These are phyloP conservation scores for Odontesthes bonariensis DNA, from an alignment of 2,113 vertebrate species.

Conservation along the genomic window DNA sequence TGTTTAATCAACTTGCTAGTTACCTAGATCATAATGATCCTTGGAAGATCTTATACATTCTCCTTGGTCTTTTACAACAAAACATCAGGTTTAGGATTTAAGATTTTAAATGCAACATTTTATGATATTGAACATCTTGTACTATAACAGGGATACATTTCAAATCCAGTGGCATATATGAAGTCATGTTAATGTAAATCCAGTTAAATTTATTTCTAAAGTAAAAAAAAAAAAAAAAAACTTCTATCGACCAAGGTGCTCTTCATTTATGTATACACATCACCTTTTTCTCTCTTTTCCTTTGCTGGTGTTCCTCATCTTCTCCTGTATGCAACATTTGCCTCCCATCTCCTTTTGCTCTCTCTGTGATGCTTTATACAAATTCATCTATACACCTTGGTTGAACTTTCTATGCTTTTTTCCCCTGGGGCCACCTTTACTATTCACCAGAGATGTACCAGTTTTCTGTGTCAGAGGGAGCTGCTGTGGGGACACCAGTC, in stretches of 20 bases:
- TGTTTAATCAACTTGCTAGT: constrained; percentile 26
- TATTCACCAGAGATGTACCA: constrained; percentile 92
- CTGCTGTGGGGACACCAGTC: constrained; percentile 88
- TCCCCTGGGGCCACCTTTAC: constrained; percentile 4
- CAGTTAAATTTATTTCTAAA: no score
- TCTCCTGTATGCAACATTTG: constrained; percentile 5
- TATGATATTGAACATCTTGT: neutral
- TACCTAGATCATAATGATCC: constrained; percentile 14
- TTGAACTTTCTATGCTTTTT: constrained; percentile 17
- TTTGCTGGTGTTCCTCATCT: neutral
- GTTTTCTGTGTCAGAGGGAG: constrained; percentile 91
- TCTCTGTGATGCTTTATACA: constrained; percentile 5
- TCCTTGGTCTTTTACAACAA: neutral
- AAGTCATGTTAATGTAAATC: neutral
- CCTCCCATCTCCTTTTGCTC: neutral
- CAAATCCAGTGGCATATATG: neutral
- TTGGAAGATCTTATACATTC: constrained; percentile 9
- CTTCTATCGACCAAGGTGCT: no score
- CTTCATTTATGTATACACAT: no score
- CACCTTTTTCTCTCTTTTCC: constrained; percentile 2
- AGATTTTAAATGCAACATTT: neutral
- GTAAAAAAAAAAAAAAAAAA: no score
- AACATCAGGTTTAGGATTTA: neutral
- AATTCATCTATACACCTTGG: constrained; percentile 4
- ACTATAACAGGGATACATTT: neutral